A percentile compares a stretch with the other conserved stretches of the same genome.
phyloP scores from a whole-genome alignment of 64 coral and sea anemone genomes.

The Montipora cactus region DNA sequence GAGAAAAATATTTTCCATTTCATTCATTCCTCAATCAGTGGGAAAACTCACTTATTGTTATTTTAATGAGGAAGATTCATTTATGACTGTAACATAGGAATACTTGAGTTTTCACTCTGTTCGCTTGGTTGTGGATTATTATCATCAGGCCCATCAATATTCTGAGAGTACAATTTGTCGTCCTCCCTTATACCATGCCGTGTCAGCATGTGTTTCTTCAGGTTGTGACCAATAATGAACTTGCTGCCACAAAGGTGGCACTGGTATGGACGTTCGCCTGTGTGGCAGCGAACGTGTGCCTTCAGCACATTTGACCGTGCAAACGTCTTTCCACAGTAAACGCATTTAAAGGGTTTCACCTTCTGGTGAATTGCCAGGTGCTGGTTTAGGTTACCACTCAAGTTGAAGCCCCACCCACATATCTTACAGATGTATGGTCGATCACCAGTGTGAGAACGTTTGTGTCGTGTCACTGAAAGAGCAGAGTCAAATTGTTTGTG shows the following conservation, averaged over 20 bases:
- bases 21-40: too few relatives aligned
- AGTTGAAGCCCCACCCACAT: conserved; percentile 90
- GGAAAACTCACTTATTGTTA: too few relatives aligned
- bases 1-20: too few relatives aligned
- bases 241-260: conserved; percentile 92
- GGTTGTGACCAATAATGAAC: conserved; percentile 90
- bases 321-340: conserved; percentile 94
- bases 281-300: conserved; percentile 90
- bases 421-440: conserved; percentile 93
- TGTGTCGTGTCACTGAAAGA: conserved; percentile 78
- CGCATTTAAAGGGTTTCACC: conserved; percentile 94
- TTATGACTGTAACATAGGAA: conserved; percentile 7
- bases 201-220: conserved; percentile 93
- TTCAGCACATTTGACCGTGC: conserved; percentile 90
- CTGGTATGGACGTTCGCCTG: conserved; percentile 87
- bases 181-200: conserved; percentile 73
- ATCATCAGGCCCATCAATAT: conserved; percentile 19
- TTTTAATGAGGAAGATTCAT: not conserved
- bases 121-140: not conserved
- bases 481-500: conserved; percentile 85
- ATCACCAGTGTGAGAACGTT: conserved; percentile 85
- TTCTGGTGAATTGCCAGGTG: conserved; percentile 93
- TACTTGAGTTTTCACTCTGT: conserved; percentile 5
- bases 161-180: conserved; percentile 24
- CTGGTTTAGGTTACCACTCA: conserved; percentile 88